Evolutionary conservation across 2,113 vertebrate species (phyloP), one percentile per base, ranked within the genome.

Genomic region (Oxyura jamaicensis): DNA sequence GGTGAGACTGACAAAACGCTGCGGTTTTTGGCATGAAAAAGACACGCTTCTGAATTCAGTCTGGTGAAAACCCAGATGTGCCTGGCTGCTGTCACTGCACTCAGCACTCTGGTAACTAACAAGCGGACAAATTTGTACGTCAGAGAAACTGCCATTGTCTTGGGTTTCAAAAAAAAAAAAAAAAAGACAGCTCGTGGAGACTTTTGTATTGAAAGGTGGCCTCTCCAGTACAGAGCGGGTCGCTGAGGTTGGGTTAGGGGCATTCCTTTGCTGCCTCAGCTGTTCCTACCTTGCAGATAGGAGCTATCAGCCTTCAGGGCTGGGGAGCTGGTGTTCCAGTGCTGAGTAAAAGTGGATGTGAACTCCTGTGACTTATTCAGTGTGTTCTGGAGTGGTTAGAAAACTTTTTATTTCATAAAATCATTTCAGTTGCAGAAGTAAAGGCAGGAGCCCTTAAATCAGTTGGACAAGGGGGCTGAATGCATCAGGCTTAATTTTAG

Each of bases 1-100:
- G 99, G 99, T 99, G 97, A 98, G 98, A 28, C 29, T 91, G 58
- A 20, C 69, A 58, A 59, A 85, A 55, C 13, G 16, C 26, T 66
- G 14, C 10, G 2, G 2, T 2, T 56, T 68, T 67, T 25, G 9
- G 25, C 13, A 6, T 55, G 52, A 46, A 82, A 28, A 35, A 67
- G 35, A 15, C 7, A 42, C 1, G 3, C 21, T 78, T 52, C 31
- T 26, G 50, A 41, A 17, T 83, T 72, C 23, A 58, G 26, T 19
- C 29, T 44, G 39, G 6, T 50, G 52, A 53, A 44, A 9, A 52
- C 46, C 35, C 33, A 36, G 29, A 67, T 84, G 31, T 41, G 74
- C 28, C 36, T 87, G 46, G 13, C 41, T 59, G 67, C n/a, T 83
- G 52, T 72, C 41, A 19, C n/a, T 69, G 82, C 42, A 5, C 7